Evolutionary conservation across 2,888 invertebrate species (phyloP).

Genomic region (Drosophila kambysellisi): DNA sequence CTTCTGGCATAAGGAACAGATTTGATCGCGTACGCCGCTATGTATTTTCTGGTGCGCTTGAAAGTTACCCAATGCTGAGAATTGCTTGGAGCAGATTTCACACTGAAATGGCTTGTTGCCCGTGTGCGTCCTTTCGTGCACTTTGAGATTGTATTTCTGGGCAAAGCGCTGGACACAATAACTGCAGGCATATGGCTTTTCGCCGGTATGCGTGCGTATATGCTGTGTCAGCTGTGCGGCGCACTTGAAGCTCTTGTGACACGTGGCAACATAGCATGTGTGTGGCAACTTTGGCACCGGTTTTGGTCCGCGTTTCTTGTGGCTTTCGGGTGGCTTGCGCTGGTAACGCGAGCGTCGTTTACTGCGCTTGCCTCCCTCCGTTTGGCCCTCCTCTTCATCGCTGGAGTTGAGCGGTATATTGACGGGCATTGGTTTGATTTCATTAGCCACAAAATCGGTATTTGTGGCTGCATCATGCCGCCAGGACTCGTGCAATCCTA

Average conservation of each 20-base stretch:
- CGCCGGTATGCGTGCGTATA: conserved; percentile 88
- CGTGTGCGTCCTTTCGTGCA: conserved; percentile 87
- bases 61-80: conserved; percentile 88
- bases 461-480: conserved; percentile 86
- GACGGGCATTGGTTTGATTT: conserved; percentile 49
- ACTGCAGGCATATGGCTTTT: conserved; percentile 87
- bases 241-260: conserved; percentile 88
- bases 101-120: conserved; percentile 88
- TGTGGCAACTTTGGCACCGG: conserved; percentile 87
- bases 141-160: conserved; percentile 88
- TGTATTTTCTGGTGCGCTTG: conserved; percentile 89
- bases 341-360: conserved; percentile 86
- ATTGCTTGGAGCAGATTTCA: conserved; percentile 88
- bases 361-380: conserved; percentile 62
- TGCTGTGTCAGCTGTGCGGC: conserved; percentile 88
- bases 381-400: conserved; percentile 72
- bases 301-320: conserved; percentile 87
- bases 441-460: conserved; percentile 85
- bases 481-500: conserved; percentile 85
- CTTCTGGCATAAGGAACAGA: conserved; percentile 87
- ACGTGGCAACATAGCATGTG: conserved; percentile 86
- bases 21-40: conserved; percentile 87
- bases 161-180: conserved; percentile 87
- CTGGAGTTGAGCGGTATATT: conserved; percentile 50
- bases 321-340: conserved; percentile 87